phyloP scores from a whole-genome alignment of 2,888 invertebrate genomes.

The Muscina levida region DNA sequence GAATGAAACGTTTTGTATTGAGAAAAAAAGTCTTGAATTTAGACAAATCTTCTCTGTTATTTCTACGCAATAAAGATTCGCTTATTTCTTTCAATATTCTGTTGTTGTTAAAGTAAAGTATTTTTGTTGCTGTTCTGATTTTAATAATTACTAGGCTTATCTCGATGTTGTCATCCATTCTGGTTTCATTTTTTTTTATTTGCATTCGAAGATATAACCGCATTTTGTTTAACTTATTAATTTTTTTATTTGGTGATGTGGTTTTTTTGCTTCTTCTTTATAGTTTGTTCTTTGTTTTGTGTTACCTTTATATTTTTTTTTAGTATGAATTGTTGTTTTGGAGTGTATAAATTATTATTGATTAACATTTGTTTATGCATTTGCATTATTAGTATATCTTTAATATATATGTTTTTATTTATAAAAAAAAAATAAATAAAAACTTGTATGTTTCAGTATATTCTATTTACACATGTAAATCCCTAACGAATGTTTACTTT shows the following conservation, averaged over 20 bases:
- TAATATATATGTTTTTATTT: conserved; percentile 1
- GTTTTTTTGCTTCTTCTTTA: neutral
- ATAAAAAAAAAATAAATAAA: conserved; percentile 34
- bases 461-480: conserved; percentile 61
- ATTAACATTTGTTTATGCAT: conserved; percentile 30
- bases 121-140: conserved; percentile 10
- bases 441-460: conserved; percentile 19
- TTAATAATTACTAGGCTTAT: neutral
- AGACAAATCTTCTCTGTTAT: too few species aligned
- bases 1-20: too few species aligned
- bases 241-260: conserved; percentile 9
- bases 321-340: conserved; percentile 21
- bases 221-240: neutral
- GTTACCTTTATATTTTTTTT: conserved; percentile 10
- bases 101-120: conserved; percentile 1
- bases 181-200: too few species aligned
- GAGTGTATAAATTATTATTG: conserved; percentile 40
- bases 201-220: neutral
- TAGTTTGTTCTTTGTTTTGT: neutral
- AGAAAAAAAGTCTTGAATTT: too few species aligned
- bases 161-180: neutral
- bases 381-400: conserved; percentile 13
- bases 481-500: conserved; percentile 53
- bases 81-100: conserved; percentile 1
- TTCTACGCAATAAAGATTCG: neutral